phyloP scores from a whole-genome alignment of 2,797 vertebrate species.

The Erethizon dorsatum region DNA sequence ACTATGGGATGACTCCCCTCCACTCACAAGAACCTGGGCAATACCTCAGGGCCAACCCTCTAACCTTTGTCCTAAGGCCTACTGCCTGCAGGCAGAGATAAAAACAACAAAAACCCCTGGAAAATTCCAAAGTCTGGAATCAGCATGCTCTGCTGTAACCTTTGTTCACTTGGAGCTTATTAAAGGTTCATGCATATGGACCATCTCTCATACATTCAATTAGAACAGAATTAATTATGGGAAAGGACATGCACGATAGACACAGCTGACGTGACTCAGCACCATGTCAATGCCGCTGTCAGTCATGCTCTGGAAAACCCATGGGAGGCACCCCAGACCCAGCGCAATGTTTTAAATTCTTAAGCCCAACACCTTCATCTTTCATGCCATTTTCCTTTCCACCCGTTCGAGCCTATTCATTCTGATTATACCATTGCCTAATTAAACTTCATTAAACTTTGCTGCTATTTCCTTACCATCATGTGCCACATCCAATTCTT shows the following conservation, averaged over 20 bases:
- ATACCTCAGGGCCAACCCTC: neutral
- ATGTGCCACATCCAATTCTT: neutral
- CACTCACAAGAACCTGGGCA: neutral
- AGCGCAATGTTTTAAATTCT: neutral
- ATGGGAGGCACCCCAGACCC: neutral
- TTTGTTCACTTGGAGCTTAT: neutral
- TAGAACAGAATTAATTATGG: neutral
- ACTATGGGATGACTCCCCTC: neutral
- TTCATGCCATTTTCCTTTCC: neutral
- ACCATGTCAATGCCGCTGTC: neutral
- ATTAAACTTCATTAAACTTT: neutral
- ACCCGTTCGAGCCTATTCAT: neutral
- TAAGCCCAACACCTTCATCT: neutral
- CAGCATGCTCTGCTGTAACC: neutral
- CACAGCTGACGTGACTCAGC: neutral
- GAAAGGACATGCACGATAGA: neutral
- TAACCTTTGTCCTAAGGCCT: neutral
- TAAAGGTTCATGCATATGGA: neutral
- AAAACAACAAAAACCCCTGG: neutral
- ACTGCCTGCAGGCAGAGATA: neutral
- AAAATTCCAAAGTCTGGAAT: neutral
- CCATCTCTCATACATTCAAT: neutral
- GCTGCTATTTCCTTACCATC: neutral
- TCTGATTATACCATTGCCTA: neutral
- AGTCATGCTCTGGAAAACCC: neutral